Evolutionary conservation across 2,797 vertebrate species (phyloP).

Genomic region (Lithobates sylvaticus): DNA sequence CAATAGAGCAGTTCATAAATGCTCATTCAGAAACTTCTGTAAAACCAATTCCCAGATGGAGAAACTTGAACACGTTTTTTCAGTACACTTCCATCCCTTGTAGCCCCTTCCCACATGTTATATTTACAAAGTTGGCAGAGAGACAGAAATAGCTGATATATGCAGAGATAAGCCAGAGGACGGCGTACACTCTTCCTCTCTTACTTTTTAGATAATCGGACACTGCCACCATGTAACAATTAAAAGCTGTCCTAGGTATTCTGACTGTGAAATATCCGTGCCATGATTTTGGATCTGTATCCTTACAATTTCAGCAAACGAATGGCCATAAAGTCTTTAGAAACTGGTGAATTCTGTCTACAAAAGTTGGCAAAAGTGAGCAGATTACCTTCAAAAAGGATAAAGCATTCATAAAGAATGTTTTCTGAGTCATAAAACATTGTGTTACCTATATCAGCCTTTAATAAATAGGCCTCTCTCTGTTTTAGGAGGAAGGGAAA

Average conservation of each 20-base stretch:
- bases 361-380: too few relatives aligned
- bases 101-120: neutral
- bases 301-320: neutral
- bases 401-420: too few relatives aligned
- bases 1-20: slow-evolving; percentile 26
- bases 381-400: too few relatives aligned
- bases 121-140: neutral
- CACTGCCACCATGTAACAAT: neutral
- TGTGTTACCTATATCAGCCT: too few relatives aligned
- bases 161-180: neutral
- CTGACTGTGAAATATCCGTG: neutral
- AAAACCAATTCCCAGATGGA: slow-evolving; percentile 1
- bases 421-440: too few relatives aligned
- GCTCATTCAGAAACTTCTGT: slow-evolving; percentile 26
- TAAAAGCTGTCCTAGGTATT: neutral
- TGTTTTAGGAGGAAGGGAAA: too few relatives aligned
- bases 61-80: slow-evolving; percentile 14
- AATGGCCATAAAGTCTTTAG: too few relatives aligned
- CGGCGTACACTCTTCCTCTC: too few relatives aligned
- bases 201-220: neutral
- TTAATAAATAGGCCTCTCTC: neutral
- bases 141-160: slow-evolving; percentile 6
- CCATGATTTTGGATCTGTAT: neutral
- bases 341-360: neutral
- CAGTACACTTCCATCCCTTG: neutral